Percentiles rank a stretch among this genome's conserved stretches.
phyloP scores from a whole-genome alignment of 2,113 vertebrate species.

The Catagonus wagneri region DNA sequence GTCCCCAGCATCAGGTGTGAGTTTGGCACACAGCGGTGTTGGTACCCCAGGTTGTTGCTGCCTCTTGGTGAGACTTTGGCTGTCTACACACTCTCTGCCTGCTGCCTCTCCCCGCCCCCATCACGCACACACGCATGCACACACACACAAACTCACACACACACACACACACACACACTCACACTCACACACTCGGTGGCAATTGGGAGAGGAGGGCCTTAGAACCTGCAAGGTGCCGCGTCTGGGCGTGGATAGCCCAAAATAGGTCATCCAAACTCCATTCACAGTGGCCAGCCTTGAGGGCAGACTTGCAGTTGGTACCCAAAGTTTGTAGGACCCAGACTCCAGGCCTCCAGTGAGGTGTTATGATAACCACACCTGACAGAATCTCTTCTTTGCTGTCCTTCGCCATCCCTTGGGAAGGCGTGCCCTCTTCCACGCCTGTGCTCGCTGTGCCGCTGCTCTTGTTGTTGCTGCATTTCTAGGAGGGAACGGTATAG shows the following conservation, averaged over 20 bases:
- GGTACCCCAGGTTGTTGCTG: not conserved
- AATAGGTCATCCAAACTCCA: not conserved
- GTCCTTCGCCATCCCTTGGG: not conserved
- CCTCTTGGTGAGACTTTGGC: not conserved
- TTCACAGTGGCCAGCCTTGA: not conserved
- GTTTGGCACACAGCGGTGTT: not conserved
- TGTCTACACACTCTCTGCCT: not conserved
- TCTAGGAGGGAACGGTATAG: not conserved
- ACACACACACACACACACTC: not conserved
- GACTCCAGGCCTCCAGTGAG: not conserved
- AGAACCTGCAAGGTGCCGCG: not conserved
- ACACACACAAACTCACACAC: not conserved
- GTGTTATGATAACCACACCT: accelerated
- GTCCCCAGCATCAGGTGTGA: not conserved
- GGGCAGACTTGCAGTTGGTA: not conserved
- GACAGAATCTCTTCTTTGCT: not conserved
- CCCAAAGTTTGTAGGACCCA: not conserved
- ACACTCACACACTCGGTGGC: not conserved
- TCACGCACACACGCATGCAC: not conserved
- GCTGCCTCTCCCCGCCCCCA: not conserved
- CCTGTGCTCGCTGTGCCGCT: too few relatives aligned
- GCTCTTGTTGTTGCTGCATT: not conserved
- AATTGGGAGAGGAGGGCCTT: not conserved
- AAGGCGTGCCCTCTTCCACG: not conserved
- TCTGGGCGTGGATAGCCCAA: not conserved